Evolutionary conservation across 2,888 invertebrate genomes (phyloP).

Genomic region (Drosophila nigricruria): DNA sequence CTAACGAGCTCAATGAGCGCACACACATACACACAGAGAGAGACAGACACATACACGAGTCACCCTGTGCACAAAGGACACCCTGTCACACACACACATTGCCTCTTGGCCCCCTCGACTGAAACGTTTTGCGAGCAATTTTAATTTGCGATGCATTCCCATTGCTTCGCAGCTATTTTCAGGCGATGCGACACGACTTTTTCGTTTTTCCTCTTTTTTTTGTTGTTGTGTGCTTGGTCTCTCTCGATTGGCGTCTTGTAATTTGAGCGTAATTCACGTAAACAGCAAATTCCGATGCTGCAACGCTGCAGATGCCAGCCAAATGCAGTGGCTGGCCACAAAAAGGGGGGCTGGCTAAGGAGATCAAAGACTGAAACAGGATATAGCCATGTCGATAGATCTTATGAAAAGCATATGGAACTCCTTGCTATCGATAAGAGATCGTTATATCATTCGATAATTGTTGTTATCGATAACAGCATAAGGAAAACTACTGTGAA

Average conservation of each 20-base stretch:
- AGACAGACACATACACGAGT: neutral
- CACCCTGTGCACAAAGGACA: constrained; percentile 47
- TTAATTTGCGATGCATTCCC: constrained; percentile 82
- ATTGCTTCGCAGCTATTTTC: constrained; percentile 78
- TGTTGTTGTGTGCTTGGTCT: constrained; percentile 9
- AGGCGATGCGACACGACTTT: constrained; percentile 35
- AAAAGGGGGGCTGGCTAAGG: neutral
- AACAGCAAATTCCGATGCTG: constrained; percentile 72
- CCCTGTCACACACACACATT: constrained; percentile 40
- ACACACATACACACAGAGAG: neutral
- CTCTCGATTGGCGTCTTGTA: constrained; percentile 59
- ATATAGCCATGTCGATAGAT: neutral
- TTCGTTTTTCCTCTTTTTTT: constrained; percentile 15
- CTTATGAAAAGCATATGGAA: neutral
- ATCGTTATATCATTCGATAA: neutral
- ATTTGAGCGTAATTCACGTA: constrained; percentile 83
- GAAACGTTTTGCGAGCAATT: constrained; percentile 69
- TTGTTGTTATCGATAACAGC: neutral
- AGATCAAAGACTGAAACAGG: neutral
- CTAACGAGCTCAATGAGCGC: constrained; percentile 75
- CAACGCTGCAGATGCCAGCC: constrained; percentile 34
- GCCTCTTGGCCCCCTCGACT: constrained; percentile 1
- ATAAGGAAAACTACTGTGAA: neutral
- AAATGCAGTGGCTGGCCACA: constrained; percentile 30
- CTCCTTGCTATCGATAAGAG: neutral